phyloP scores from a whole-genome alignment of 2,113 vertebrate genomes.

The Illadopsis cleaveri region DNA sequence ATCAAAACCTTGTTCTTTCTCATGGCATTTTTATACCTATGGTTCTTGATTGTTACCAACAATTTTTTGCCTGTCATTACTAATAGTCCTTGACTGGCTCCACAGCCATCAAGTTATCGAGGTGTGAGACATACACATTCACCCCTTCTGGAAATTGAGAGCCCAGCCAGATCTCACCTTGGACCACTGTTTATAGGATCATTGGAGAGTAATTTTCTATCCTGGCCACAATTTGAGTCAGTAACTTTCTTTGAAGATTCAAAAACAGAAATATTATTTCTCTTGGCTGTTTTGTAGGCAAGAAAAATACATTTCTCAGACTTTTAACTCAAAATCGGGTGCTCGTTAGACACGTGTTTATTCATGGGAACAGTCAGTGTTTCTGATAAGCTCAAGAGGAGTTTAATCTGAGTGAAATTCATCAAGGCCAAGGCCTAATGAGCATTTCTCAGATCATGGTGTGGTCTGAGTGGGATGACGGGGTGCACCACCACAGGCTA shows the following conservation, averaged over 20 bases:
- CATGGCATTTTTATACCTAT: not conserved
- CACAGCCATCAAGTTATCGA: rapidly evolving
- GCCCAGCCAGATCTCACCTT: not conserved
- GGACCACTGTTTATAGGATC: not conserved
- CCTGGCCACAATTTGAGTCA: not conserved
- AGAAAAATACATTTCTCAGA: not conserved
- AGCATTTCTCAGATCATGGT: not conserved
- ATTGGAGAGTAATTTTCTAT: not conserved
- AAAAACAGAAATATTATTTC: not conserved
- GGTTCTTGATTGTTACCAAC: not conserved
- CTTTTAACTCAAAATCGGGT: not conserved
- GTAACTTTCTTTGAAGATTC: not conserved
- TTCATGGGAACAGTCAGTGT: not conserved
- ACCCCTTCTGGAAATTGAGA: not conserved
- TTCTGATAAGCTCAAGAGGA: not conserved
- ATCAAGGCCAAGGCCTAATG: not conserved
- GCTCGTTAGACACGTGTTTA: not conserved
- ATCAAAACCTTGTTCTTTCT: not conserved
- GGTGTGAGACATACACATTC: not conserved
- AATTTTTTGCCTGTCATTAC: not conserved
- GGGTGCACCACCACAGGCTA: not conserved
- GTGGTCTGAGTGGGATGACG: not conserved
- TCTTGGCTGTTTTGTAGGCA: not conserved
- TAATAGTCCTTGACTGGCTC: not conserved
- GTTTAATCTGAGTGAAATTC: not conserved